These are phyloP conservation scores for Rhopilema esculentum DNA, from an alignment of 30 jellyfish, hydroid and myxozoan species.

Conservation along the genomic window DNA sequence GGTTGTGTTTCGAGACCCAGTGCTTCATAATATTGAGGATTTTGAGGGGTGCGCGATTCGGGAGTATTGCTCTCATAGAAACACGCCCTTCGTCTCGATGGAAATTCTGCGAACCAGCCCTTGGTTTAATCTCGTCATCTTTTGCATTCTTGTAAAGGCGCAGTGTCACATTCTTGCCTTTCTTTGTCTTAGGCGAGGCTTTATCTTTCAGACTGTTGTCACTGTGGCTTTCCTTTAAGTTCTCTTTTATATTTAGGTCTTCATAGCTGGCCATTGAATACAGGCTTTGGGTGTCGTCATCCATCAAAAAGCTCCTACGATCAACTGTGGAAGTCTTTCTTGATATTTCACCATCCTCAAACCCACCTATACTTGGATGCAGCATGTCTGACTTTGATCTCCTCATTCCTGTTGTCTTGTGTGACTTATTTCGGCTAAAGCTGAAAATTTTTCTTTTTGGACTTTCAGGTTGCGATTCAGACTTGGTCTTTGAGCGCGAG, in stretches of 20 bases:
- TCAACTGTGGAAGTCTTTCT: slow-evolving; percentile 3
- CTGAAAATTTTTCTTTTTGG: slow-evolving; percentile 57
- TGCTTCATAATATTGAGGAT: slow-evolving; percentile 89
- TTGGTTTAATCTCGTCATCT: slow-evolving; percentile 25
- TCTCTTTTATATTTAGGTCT: slow-evolving; percentile 35
- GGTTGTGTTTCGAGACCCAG: slow-evolving; percentile 93
- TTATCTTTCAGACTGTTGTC: slow-evolving; percentile 53
- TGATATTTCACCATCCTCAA: slow-evolving; percentile 19
- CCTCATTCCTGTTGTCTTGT: slow-evolving; percentile 61
- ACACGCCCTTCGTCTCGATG: slow-evolving; percentile 65
- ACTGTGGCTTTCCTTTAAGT: slow-evolving; percentile 47
- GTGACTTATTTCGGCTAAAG: slow-evolving; percentile 46
- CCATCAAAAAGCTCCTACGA: slow-evolving; percentile 29
- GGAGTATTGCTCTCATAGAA: slow-evolving; percentile 74
- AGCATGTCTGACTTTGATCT: slow-evolving; percentile 75
- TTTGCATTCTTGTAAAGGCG: slow-evolving; percentile 19
- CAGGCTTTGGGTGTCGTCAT: slow-evolving; percentile 57
- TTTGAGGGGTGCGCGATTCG: slow-evolving; percentile 91
- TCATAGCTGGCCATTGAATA: slow-evolving; percentile 39
- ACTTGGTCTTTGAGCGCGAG: slow-evolving; percentile 27
- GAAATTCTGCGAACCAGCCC: slow-evolving; percentile 51
- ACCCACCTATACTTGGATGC: slow-evolving; percentile 24
- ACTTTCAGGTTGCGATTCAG: slow-evolving; percentile 58
- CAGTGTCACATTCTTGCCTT: slow-evolving; percentile 55
- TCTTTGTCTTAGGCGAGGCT: slow-evolving; percentile 48